phyloP scores from a whole-genome alignment of 2,113 vertebrate genomes.

The Pedionomus torquatus region DNA sequence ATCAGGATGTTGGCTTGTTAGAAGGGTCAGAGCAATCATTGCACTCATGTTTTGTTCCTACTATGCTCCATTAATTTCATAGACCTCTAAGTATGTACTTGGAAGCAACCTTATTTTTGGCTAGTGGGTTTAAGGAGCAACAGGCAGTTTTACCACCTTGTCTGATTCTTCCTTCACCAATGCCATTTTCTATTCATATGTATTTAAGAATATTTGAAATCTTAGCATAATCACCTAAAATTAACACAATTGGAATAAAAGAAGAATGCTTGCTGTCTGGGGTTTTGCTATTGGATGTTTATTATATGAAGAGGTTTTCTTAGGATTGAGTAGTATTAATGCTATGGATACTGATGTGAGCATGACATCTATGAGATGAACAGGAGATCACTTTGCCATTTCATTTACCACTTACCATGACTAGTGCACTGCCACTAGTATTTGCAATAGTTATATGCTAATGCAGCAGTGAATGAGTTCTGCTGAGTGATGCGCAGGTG shows the following conservation, averaged over 20 bases:
- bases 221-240: background rate
- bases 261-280: background rate
- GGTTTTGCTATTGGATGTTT: background rate
- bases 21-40: background rate
- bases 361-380: accelerated
- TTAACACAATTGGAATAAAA: background rate
- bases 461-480: background rate
- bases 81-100: no score
- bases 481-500: no score
- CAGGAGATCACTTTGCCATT: background rate
- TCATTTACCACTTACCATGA: no score
- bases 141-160: background rate
- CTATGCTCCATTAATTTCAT: background rate
- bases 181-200: background rate
- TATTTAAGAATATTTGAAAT: background rate
- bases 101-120: background rate
- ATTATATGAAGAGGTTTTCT: background rate
- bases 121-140: background rate
- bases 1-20: background rate
- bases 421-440: background rate
- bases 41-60: background rate
- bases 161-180: background rate
- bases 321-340: background rate
- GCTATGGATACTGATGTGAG: accelerated
- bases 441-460: background rate